Conservation (phyloP, 2,797 vertebrate species). For the Peromyscus attwateri region DNA sequence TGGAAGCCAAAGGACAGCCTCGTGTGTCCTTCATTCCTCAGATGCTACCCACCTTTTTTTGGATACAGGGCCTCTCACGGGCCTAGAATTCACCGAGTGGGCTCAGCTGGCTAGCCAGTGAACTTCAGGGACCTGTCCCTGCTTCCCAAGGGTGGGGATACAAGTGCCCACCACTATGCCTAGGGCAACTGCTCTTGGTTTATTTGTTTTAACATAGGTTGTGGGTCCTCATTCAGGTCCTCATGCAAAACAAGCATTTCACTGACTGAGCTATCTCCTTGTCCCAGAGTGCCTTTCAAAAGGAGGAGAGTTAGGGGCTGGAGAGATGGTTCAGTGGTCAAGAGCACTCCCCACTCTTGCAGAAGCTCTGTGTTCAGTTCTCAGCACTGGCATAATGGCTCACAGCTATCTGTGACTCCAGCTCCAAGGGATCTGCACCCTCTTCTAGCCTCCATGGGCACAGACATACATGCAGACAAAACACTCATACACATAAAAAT, state of each 20-base stretch:
- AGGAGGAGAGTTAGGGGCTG: neutral
- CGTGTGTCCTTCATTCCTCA: neutral
- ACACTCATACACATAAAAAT: neutral
- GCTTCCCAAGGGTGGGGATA: neutral
- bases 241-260: neutral
- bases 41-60: neutral
- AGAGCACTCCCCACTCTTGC: neutral
- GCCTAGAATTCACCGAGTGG: neutral
- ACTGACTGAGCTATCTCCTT: neutral
- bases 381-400: neutral
- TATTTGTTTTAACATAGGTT: neutral
- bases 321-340: neutral
- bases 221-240: neutral
- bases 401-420: neutral
- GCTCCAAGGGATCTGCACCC: neutral
- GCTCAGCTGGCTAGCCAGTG: neutral
- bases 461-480: neutral
- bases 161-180: neutral
- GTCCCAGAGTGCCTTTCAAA: constrained; percentile 22
- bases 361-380: neutral
- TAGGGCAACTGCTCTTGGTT: neutral
- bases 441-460: neutral
- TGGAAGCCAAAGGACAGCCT: no score
- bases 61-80: neutral
- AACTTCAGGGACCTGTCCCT: neutral